Base-by-base conservation (phyloP, 1,140 invertebrate species). In the Carposina sasakii region DNA sequence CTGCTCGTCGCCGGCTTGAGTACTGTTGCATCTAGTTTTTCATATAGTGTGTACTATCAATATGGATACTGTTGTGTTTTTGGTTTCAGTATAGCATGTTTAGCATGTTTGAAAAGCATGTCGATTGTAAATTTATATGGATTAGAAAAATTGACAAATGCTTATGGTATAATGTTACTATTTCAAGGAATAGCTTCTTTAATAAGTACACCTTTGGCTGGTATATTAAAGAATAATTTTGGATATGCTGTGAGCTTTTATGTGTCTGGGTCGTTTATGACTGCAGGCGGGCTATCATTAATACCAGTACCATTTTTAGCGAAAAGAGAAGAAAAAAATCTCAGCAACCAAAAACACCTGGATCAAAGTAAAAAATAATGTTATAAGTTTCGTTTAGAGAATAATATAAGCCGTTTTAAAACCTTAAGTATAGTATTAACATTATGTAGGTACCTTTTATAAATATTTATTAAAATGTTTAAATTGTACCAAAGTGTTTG, bases 141-240 rank as follows among this genome's bases (percentile, higher is more conserved):
- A 2, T 60, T 83, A 55, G 76, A 83, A 34, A 79, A 75, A 54
- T 69, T 83, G 57, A 83, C 79, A 33, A 83, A 81, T 60, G 76
- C 70, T 13, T 81, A 74, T 13, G 79, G 79, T 6, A 68, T 81
- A 26, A 50, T 81, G 43, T 58, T 83, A 51, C 44, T 81, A 52
- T 83, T 83, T 67, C 71, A 76, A 69, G 79, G 79, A 17, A 12
- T 76, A 44, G 79, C 75, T 22, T 71, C 65, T 50, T 66, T 81
- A 62, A 28, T 83, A 22, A 75, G 79, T 42, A 72, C 79, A n/a
- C 79, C 76, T 13, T 13, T 71, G 19, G 74, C 76, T 24, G 65
- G 72, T 23, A 19, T 71, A 22, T 21, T 83, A 19, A 77, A 75
- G 57, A 54, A 68, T 46, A 49, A 47, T 16, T 73, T 71, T 57